Evolutionary conservation across 2,888 invertebrate genomes (phyloP).

Genomic region (Nomada lathburiana): DNA sequence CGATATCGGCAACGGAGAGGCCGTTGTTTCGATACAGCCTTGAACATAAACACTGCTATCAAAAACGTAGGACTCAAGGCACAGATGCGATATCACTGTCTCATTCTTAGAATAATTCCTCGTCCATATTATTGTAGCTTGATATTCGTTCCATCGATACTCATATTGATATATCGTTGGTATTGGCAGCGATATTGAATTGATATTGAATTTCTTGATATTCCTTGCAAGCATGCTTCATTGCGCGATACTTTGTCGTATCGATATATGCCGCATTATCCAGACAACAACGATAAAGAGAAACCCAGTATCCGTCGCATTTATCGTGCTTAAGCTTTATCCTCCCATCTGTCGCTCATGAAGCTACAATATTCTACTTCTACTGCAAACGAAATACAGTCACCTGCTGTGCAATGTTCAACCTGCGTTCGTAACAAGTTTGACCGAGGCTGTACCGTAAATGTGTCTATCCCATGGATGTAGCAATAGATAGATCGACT

Average conservation of each 20-base stretch:
- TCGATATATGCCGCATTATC: constrained; percentile 37
- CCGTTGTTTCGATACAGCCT: constrained; percentile 42
- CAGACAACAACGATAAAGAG: constrained; percentile 36
- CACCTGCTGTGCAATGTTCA: too few relatives aligned
- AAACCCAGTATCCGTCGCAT: not conserved
- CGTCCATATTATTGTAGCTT: not conserved
- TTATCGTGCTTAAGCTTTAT: constrained; percentile 35
- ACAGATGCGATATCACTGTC: constrained; percentile 7
- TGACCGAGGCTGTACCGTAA: not conserved
- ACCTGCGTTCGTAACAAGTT: too few relatives aligned
- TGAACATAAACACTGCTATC: constrained; percentile 28
- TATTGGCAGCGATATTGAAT: not conserved
- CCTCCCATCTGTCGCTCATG: not conserved
- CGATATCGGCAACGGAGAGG: constrained; percentile 51
- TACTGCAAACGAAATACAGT: not conserved
- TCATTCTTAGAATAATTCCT: constrained; percentile 9
- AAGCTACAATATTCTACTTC: not conserved
- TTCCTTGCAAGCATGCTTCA: constrained; percentile 1
- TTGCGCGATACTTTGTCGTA: constrained; percentile 10
- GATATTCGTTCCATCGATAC: not conserved
- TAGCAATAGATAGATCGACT: not conserved
- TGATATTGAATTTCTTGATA: not conserved
- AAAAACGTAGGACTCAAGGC: constrained; percentile 21
- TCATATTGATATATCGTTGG: not conserved
- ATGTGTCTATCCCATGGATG: not conserved